A percentile compares a stretch with the other conserved stretches of the same genome.
Evolutionary conservation across 1,140 invertebrate genomes (phyloP).

Genomic region (Cherax quadricarinatus): DNA sequence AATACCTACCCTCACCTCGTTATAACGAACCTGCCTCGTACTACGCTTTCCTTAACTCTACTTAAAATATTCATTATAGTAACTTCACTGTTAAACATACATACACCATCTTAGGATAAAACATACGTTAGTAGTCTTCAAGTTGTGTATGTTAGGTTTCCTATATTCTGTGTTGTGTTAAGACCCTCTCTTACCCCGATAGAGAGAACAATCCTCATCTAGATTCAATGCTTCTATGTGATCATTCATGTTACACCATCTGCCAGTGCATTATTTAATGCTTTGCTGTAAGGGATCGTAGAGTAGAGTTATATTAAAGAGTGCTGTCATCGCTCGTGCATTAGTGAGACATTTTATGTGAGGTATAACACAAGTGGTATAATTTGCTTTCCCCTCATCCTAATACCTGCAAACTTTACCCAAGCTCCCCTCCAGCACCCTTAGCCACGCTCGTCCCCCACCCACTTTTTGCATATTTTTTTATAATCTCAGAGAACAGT

Average conservation of each 20-base stretch:
- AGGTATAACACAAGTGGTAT: background rate
- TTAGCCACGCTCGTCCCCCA: conserved; percentile 14
- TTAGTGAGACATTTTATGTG: background rate
- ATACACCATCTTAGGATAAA: background rate
- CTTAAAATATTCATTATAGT: background rate
- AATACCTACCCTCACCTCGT: conserved; percentile 11
- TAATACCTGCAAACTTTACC: conserved; percentile 58
- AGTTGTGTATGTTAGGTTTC: background rate
- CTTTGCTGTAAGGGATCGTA: too few relatives aligned
- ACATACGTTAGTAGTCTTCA: too few relatives aligned
- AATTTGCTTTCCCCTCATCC: conserved; percentile 30
- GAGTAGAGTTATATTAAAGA: too few relatives aligned
- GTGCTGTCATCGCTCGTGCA: too few relatives aligned
- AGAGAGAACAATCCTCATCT: background rate
- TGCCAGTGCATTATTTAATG: too few relatives aligned
- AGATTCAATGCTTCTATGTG: too few relatives aligned
- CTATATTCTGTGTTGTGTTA: background rate
- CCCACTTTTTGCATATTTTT: conserved; percentile 24
- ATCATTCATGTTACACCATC: too few relatives aligned
- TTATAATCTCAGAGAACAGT: conserved; percentile 21
- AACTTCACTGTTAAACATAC: background rate
- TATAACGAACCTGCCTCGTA: background rate
- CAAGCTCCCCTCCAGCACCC: background rate
- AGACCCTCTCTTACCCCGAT: conserved; percentile 1
- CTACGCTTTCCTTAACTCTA: background rate